phyloP scores from a whole-genome alignment of 2,113 vertebrate species.

The Artemisiospiza belli region DNA sequence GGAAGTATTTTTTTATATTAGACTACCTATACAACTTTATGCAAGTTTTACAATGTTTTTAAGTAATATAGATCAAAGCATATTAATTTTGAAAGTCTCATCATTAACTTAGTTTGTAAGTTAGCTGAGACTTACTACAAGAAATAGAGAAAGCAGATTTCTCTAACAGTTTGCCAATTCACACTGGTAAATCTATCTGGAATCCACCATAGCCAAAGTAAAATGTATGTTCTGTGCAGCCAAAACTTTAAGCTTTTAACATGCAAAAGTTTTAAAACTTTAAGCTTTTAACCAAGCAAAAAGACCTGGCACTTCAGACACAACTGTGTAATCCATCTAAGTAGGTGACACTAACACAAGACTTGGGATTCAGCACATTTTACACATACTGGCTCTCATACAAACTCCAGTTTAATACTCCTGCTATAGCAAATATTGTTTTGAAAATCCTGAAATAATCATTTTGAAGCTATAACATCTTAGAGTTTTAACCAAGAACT shows the following conservation, averaged over 20 bases:
- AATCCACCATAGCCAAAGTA: neutral
- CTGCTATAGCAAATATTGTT: conserved; percentile 3
- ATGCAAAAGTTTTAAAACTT: neutral
- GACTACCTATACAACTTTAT: neutral
- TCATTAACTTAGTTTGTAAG: neutral
- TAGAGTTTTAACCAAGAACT: conserved; percentile 53
- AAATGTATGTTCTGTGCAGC: neutral
- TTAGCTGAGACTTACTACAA: neutral
- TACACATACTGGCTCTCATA: conserved; percentile 35
- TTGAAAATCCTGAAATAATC: conserved; percentile 44
- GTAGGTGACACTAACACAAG: neutral
- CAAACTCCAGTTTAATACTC: conserved; percentile 26
- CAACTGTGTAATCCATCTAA: neutral
- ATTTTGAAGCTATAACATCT: conserved; percentile 36
- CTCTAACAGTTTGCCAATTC: neutral
- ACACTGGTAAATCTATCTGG: neutral
- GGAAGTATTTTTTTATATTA: neutral
- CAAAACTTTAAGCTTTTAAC: neutral
- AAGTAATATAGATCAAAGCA: neutral
- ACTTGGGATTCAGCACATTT: conserved; percentile 15
- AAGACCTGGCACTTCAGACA: neutral
- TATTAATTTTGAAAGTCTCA: neutral
- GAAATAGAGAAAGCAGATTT: neutral
- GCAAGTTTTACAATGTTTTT: neutral
- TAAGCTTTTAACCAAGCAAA: neutral